Conservation (phyloP, 2,888 invertebrate genomes). For the Stenodema calcarata region DNA sequence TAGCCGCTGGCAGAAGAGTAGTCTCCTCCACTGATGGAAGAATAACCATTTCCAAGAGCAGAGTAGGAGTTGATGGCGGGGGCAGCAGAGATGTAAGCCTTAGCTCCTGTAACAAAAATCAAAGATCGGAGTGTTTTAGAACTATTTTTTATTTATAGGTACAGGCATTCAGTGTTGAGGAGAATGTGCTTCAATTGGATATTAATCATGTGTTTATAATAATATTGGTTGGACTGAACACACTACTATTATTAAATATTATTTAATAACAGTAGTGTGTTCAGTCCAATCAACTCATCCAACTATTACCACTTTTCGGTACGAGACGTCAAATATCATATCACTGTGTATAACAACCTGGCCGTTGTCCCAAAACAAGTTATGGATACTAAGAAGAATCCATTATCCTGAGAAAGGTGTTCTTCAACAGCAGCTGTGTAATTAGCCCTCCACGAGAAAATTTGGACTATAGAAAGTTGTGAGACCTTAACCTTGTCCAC, state of each 20-base stretch:
- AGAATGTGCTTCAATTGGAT: no score
- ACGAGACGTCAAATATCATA: no score
- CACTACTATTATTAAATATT: no score
- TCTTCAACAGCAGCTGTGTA: not conserved
- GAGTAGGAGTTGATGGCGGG: slow-evolving; percentile 34
- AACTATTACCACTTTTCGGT: no score
- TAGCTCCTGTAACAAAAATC: slow-evolving; percentile 7
- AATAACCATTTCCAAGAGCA: slow-evolving; percentile 35
- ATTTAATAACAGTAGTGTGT: no score
- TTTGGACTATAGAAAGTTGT: not conserved
- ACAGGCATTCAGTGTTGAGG: no score
- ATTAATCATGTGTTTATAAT: no score
- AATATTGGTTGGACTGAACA: no score
- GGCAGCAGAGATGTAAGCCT: slow-evolving; percentile 32
- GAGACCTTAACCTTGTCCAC: slow-evolving; percentile 9
- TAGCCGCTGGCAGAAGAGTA: slow-evolving; percentile 26
- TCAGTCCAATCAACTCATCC: no score
- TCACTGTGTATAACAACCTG: no score
- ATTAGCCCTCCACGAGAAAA: not conserved
- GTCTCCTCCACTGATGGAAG: slow-evolving; percentile 14
- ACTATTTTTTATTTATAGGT: no score
- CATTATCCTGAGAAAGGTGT: not conserved
- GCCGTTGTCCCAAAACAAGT: no score
- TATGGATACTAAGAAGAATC: not conserved
- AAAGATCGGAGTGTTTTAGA: not conserved